These are phyloP conservation scores for Helogale parvula DNA, from an alignment of 2,113 vertebrate species.

Conservation along the genomic window DNA sequence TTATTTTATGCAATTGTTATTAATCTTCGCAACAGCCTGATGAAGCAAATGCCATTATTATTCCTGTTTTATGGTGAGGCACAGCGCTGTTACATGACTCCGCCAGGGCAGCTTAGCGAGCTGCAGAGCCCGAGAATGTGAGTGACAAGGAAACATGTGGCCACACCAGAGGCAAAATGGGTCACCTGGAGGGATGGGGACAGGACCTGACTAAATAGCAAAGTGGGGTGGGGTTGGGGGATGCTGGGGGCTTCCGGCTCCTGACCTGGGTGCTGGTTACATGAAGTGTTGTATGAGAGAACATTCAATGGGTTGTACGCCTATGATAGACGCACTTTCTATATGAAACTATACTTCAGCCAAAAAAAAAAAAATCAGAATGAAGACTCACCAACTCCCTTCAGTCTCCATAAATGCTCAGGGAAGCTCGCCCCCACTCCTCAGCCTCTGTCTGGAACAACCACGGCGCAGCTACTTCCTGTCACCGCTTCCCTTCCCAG, in stretches of 20 bases:
- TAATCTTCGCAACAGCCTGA: neutral
- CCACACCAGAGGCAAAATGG: neutral
- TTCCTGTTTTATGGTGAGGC: neutral
- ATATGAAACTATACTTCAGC: neutral
- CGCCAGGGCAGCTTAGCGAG: neutral
- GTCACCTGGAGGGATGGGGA: neutral
- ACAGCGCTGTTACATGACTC: neutral
- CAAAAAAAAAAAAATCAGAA: neutral
- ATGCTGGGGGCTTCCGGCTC: neutral
- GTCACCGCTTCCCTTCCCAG: neutral
- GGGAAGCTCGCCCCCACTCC: neutral
- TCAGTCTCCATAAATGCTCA: neutral
- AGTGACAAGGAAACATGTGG: neutral
- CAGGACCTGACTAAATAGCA: no score
- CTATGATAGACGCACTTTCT: neutral
- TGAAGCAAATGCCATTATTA: neutral
- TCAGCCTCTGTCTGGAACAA: neutral
- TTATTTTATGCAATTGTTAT: neutral
- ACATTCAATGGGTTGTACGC: neutral
- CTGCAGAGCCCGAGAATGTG: neutral
- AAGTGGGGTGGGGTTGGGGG: neutral
- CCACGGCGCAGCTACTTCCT: neutral
- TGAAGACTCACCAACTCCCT: neutral
- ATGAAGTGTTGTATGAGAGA: neutral
- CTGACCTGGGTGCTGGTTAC: neutral